Conservation (phyloP, 1,140 invertebrate genomes). For the Anoplophora glabripennis region DNA sequence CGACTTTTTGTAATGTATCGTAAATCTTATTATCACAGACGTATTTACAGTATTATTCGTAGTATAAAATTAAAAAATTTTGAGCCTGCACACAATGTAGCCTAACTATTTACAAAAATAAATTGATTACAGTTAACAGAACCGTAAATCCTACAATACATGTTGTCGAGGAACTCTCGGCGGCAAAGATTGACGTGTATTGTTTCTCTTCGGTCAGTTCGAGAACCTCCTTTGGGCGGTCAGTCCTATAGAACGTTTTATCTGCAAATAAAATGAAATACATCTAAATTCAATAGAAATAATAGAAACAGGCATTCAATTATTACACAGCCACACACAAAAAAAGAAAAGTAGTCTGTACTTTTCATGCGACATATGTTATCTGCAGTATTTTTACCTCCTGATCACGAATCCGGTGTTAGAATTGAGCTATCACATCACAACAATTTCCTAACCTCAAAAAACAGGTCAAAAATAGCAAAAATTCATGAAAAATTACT, state of each 20-base stretch:
- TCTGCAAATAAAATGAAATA: conserved; percentile 18
- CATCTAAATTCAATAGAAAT: background rate
- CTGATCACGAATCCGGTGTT: too few relatives aligned
- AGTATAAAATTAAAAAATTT: conserved; percentile 15
- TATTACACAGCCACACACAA: background rate
- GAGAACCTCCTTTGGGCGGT: conserved; percentile 23
- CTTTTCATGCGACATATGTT: too few relatives aligned
- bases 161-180: conserved; percentile 17
- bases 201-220: conserved; percentile 37
- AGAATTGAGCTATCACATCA: too few relatives aligned
- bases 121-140: conserved; percentile 19
- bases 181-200: conserved; percentile 38
- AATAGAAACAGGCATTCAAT: background rate
- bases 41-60: conserved; percentile 31
- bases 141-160: background rate
- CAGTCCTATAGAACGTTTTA: conserved; percentile 28
- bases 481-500: too few relatives aligned
- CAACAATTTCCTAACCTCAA: too few relatives aligned
- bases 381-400: too few relatives aligned
- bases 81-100: conserved; percentile 17
- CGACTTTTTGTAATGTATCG: background rate
- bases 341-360: too few relatives aligned
- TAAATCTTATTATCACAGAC: conserved; percentile 38
- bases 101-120: conserved; percentile 31
- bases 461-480: too few relatives aligned